phyloP scores from a whole-genome alignment of 2,888 invertebrate genomes.

The Sisyra terminalis region DNA sequence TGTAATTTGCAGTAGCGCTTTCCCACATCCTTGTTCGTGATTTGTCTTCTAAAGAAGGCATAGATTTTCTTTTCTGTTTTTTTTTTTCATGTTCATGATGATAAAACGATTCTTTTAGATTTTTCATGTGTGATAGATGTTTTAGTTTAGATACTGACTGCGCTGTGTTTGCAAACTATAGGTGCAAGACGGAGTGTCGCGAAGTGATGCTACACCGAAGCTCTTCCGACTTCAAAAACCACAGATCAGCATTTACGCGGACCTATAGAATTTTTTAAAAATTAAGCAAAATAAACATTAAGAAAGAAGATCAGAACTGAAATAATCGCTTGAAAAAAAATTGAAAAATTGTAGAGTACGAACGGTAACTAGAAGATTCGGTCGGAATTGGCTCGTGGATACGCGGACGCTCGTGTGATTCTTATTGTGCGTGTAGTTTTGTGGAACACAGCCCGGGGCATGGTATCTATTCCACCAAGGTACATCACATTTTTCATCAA shows the following conservation, averaged over 20 bases:
- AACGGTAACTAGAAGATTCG: background rate
- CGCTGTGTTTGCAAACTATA: conserved; percentile 32
- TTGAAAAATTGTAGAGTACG: background rate
- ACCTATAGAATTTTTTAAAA: background rate
- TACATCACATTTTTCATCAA: conserved; percentile 17
- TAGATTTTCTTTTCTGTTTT: too few relatives aligned
- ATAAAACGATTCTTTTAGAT: too few relatives aligned
- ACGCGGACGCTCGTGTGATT: background rate
- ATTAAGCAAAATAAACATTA: background rate
- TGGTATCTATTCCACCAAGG: conserved; percentile 46
- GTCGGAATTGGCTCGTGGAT: too few relatives aligned
- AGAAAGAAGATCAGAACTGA: background rate
- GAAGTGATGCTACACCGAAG: conserved; percentile 7
- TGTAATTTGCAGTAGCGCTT: too few relatives aligned
- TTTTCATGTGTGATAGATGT: too few relatives aligned
- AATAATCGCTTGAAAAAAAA: background rate
- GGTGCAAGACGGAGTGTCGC: conserved; percentile 22
- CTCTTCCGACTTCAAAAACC: too few relatives aligned
- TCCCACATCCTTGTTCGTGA: too few relatives aligned
- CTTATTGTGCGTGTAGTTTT: conserved; percentile 25
- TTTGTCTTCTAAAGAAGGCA: too few relatives aligned
- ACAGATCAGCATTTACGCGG: background rate
- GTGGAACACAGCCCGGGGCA: conserved; percentile 34
- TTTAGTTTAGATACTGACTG: conserved; percentile 15
- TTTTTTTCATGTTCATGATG: too few relatives aligned